Percentiles rank a stretch among this genome's conserved stretches.
These are phyloP conservation scores for Artibeus jamaicensis DNA, from an alignment of 2,797 vertebrate genomes.

Conservation along the genomic window DNA sequence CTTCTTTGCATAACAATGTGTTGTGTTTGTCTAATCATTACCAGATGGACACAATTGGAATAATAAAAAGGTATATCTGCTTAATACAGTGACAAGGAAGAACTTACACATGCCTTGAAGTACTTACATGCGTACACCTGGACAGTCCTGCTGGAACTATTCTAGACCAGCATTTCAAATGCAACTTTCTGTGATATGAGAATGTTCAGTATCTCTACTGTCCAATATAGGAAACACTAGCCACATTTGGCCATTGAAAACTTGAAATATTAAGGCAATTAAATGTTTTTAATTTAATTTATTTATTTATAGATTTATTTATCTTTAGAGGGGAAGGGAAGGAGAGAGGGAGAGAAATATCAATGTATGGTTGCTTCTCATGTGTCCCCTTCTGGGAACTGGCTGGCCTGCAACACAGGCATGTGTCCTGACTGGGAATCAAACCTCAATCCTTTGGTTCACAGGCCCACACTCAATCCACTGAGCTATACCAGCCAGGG, in stretches of 20 bases:
- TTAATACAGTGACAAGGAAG: not conserved
- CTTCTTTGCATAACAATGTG: not conserved
- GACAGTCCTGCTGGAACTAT: not conserved
- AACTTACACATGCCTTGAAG: not conserved
- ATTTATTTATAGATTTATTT: no score
- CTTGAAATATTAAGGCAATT: not conserved
- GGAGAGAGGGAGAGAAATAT: no score
- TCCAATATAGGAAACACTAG: not conserved
- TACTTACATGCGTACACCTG: not conserved
- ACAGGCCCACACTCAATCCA: no score
- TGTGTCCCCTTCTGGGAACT: no score
- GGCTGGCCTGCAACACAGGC: no score
- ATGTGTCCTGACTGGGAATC: no score
- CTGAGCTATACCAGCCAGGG: no score
- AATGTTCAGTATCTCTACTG: not conserved
- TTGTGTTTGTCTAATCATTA: not conserved
- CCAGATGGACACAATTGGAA: not conserved
- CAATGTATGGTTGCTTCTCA: no score
- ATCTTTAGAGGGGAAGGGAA: no score
- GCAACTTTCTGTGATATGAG: not conserved
- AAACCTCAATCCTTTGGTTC: no score
- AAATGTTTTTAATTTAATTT: not conserved
- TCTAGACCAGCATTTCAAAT: not conserved
- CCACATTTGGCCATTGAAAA: not conserved
- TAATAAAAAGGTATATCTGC: not conserved